Evolutionary conservation across 2,797 vertebrate genomes (phyloP).

Genomic region (Leucoraja ocellata): DNA sequence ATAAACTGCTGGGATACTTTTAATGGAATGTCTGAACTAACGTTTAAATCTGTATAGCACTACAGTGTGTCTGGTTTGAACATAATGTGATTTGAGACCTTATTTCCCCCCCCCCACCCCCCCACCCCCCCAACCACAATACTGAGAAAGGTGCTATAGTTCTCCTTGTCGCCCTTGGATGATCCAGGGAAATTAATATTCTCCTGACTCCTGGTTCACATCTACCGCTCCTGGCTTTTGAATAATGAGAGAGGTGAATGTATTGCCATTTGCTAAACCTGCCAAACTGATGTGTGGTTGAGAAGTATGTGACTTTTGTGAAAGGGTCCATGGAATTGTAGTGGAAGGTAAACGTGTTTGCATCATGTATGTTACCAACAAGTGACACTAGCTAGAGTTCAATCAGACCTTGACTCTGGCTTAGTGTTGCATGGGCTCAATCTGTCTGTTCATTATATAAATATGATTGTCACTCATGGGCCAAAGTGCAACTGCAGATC

Average conservation of each 20-base stretch:
- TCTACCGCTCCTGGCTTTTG: too few relatives aligned
- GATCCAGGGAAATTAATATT: too few relatives aligned
- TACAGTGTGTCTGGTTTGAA: not conserved
- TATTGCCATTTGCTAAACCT: too few relatives aligned
- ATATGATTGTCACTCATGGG: too few relatives aligned
- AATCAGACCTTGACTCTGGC: not conserved
- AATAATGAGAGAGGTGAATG: too few relatives aligned
- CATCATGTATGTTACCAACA: too few relatives aligned
- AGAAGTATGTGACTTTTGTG: not conserved
- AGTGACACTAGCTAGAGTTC: not conserved
- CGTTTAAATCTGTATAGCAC: not conserved
- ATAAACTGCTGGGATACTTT: not conserved
- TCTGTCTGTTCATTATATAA: not conserved
- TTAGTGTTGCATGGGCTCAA: not conserved
- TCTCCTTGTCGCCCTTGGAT: too few relatives aligned
- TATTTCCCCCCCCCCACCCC: too few relatives aligned
- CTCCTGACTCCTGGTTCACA: too few relatives aligned
- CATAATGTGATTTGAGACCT: not conserved
- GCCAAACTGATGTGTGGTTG: not conserved
- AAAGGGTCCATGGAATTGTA: not conserved
- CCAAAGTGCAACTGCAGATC: too few relatives aligned
- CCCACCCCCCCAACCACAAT: not conserved
- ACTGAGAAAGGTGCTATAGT: not conserved
- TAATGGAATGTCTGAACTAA: not conserved
- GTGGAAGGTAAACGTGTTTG: not conserved